Percentiles rank a stretch among this genome's conserved stretches.
Evolutionary conservation across 2,888 invertebrate species (phyloP).

Genomic region (Anticlea derivata): DNA sequence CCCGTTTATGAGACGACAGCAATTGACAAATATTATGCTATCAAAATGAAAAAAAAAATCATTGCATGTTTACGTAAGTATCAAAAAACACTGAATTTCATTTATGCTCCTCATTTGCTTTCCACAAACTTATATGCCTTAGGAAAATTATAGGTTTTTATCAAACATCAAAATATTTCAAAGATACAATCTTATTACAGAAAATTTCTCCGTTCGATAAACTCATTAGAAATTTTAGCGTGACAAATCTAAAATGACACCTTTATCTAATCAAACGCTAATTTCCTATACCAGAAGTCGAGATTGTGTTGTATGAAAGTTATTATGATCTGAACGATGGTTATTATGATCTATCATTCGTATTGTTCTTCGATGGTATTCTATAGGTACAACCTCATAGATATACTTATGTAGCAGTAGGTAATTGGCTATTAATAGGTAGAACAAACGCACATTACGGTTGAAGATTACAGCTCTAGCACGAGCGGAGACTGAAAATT

Average conservation of each 20-base stretch:
- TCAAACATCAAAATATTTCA: no score
- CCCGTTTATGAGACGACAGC: no score
- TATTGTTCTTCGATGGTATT: slow-evolving; percentile 12
- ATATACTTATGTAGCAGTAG: not conserved
- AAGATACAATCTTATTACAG: no score
- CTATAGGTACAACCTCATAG: not conserved
- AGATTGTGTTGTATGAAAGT: not conserved
- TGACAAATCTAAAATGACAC: not conserved
- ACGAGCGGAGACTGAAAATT: not conserved
- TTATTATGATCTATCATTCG: slow-evolving; percentile 9
- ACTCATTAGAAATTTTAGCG: not conserved
- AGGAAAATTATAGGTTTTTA: no score
- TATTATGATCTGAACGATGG: slow-evolving; percentile 1
- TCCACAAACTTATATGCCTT: no score
- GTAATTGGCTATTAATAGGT: slow-evolving; percentile 7
- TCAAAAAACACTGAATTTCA: no score
- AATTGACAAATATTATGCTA: no score
- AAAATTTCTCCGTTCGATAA: not conserved
- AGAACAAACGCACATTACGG: slow-evolving; percentile 24
- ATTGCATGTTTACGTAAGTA: no score
- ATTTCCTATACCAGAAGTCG: slow-evolving; percentile 6
- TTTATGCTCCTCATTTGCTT: no score
- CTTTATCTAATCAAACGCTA: not conserved
- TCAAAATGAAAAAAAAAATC: no score
- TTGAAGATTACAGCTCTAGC: slow-evolving; percentile 5